Evolutionary conservation across 2,888 invertebrate species (phyloP), one percentile per base, ranked within the genome.

Genomic region (Agonopterix subpropinquella): DNA sequence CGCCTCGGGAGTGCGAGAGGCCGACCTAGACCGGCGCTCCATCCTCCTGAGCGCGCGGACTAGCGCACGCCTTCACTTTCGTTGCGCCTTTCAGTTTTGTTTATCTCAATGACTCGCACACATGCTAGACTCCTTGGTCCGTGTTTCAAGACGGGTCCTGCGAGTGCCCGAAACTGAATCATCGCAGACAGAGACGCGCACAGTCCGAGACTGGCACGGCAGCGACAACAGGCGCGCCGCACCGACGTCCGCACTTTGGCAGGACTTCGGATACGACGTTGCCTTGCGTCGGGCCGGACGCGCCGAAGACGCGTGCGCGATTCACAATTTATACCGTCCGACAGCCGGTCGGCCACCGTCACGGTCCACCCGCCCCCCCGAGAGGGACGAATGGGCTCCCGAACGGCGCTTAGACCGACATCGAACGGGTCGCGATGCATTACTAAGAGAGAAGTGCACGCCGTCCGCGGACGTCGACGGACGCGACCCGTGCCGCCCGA

Each of bases 121-220:
- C 90, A 90, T 41, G 43, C 47, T 43, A 44, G 48, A 70, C 73
- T 73, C 73, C 72, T 70, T 71, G 71, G 71, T 73, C 72, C 73
- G 73, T 71, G 72, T 71, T 72, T 73, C 92, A 92, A 92, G 92
- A 92, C 92, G 92, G 92, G 92, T 91, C 92, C 90, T 85, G 87
- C 80, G 79, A 85, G 77, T 75, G 73, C 74, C 79, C 76, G 70
- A 81, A 78, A 70, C 78, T 65, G 67, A 73, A 74, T 66, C 78
- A 79, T 74, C 79, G 71, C 70, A 51, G 69, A 73, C 77, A 61
- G 66, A 70, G 61, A 62, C 71, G 61, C 64, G 64, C 67, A 71
- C 71, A 57, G 74, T 72, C 70, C 64, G 65, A 70, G 71, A 66
- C 69, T 47, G 45, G 45, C 45, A 45, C 45, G 45, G 45, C 45